A percentile compares a stretch with the other conserved stretches of the same genome.
Evolutionary conservation across 1,140 invertebrate genomes (phyloP).

Genomic region (Linepithema humile): DNA sequence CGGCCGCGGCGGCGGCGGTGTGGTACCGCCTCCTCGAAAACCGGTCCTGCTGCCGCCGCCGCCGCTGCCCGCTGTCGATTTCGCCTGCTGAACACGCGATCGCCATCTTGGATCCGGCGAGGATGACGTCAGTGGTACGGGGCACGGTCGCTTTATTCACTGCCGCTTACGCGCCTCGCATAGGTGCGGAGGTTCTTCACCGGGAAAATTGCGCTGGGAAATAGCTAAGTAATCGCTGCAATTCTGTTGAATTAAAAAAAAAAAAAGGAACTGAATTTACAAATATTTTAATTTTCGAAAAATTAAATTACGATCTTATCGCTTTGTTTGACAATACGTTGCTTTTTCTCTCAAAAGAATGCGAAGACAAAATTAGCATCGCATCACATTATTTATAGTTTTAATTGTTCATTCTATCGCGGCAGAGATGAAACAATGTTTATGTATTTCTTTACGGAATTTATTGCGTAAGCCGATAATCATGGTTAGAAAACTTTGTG

Average conservation of each 20-base stretch:
- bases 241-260: background rate
- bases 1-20: slow-evolving; percentile 20
- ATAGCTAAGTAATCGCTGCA: background rate
- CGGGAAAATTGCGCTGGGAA: slow-evolving; percentile 3
- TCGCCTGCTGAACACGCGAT: slow-evolving; percentile 72
- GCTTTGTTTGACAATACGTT: no score
- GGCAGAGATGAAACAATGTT: background rate
- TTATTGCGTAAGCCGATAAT: background rate
- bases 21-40: slow-evolving; percentile 64
- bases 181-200: slow-evolving; percentile 22
- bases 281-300: background rate
- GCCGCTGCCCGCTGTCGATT: slow-evolving; percentile 74
- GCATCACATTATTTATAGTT: no score
- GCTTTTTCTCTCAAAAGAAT: no score
- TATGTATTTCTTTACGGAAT: background rate
- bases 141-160: slow-evolving; percentile 65
- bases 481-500: background rate
- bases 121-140: slow-evolving; percentile 77
- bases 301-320: no score
- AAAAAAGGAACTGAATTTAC: background rate
- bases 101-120: slow-evolving; percentile 76
- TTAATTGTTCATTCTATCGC: no score
- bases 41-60: slow-evolving; percentile 72
- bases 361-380: no score
- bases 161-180: slow-evolving; percentile 44